Percentiles rank a stretch among this genome's conserved stretches.
Conservation (phyloP, 2,888 invertebrate genomes). For the Leptothorax acervorum region DNA sequence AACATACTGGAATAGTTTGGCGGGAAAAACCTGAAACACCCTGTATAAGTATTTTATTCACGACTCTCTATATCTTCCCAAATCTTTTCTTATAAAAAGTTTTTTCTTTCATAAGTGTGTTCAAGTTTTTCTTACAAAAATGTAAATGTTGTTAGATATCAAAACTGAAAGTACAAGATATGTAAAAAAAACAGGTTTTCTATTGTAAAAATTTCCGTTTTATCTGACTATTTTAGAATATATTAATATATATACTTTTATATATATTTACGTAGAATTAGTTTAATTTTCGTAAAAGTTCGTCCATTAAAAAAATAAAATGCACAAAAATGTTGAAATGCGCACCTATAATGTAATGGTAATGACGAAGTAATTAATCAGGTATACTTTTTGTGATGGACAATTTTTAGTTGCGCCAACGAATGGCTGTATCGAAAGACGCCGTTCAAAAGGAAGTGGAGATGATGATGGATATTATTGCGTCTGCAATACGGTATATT, state of each 20-base stretch:
- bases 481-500: conserved; percentile 90
- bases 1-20: too few relatives aligned
- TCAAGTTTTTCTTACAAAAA: background rate
- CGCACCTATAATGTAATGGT: background rate
- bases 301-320: background rate
- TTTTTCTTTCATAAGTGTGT: background rate
- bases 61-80: background rate
- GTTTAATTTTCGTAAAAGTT: background rate
- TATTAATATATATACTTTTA: too few relatives aligned
- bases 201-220: background rate
- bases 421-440: background rate
- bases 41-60: background rate
- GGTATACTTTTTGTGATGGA: background rate
- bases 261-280: background rate
- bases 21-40: too few relatives aligned
- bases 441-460: background rate
- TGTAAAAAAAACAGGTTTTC: background rate
- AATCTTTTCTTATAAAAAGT: background rate
- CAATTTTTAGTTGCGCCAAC: background rate
- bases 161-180: background rate
- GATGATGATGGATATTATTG: conserved; percentile 84
- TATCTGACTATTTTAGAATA: background rate
- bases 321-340: background rate
- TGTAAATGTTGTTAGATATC: background rate
- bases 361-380: conserved; percentile 12